Base-by-base conservation (phyloP, 2,888 invertebrate species). In the Campopleginae sp. region DNA sequence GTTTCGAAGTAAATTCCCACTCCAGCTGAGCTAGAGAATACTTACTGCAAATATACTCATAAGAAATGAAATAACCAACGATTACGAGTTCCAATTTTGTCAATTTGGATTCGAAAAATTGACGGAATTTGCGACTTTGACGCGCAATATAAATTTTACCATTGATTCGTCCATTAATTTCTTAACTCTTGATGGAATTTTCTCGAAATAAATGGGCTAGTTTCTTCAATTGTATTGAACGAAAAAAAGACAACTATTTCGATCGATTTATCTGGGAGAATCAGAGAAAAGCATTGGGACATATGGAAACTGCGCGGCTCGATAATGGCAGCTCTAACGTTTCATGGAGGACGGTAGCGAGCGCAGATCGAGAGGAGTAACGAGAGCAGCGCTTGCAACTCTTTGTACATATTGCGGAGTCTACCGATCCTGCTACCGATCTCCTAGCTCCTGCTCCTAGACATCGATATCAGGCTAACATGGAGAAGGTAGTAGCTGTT, bases 371-470 rank as follows among this genome's bases (percentile, higher is more conserved):
- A 66, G 68, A 54, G 58, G 27, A 77, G 77, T 44, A 61, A 42
- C 65, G 76, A 38, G 76, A 71, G 42, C 54, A 23, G 27, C 44
- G 27, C 51, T 31, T 14, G 44, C 19, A 33, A 33, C 78, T 63
- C 76, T 65, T 38, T 44, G 38, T 79, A 46, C 54, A 54, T 31
- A 19, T 65, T 54, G 54, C 74, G 54, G 42, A 17, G 46, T 72
- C 76, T 86, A 82, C 85, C 87, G 86, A 87, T 88, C 86, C 88
- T 87, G 86, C 87, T 87, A 85, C 88, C 87, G 87, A 87, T 87
- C 86, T 89, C 89, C 90, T 90, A 90, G 90, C 89, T 90, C 89
- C 88, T 89, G 86, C 88, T 90, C 90, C 90, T 90, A 90, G 90
- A 90, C 87, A 88, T 87, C 85, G 86, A 88, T 90, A 90, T 86